Conservation (phyloP, 2,888 invertebrate species). For the Caenorhabditis doughertyi region DNA sequence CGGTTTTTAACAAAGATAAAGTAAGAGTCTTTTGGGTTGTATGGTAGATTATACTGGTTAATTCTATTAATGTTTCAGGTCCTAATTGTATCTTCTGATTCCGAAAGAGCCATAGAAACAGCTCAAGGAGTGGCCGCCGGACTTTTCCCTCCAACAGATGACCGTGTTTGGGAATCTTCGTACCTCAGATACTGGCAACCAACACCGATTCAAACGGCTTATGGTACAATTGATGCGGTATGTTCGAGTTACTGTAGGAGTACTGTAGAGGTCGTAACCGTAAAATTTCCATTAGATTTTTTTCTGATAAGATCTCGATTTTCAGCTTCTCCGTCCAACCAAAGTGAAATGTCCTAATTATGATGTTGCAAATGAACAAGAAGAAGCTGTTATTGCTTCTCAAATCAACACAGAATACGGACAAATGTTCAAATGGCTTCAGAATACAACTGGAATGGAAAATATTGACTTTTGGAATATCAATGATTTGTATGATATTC, state of each 20-base stretch:
- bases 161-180: constrained; percentile 63
- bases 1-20: constrained; percentile 50
- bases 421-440: constrained; percentile 59
- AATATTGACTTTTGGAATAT: constrained; percentile 64
- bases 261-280: too few relatives aligned
- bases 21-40: too few relatives aligned
- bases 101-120: constrained; percentile 87
- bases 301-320: too few relatives aligned
- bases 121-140: constrained; percentile 91
- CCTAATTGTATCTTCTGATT: constrained; percentile 82
- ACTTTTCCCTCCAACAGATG: constrained; percentile 85
- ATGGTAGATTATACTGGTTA: too few relatives aligned
- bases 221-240: constrained; percentile 34
- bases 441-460: constrained; percentile 62
- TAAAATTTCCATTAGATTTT: too few relatives aligned
- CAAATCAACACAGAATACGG: constrained; percentile 42
- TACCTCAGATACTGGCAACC: constrained; percentile 64
- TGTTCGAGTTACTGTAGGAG: too few relatives aligned
- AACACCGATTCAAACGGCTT: constrained; percentile 53
- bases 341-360: constrained; percentile 68
- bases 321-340: constrained; percentile 73
- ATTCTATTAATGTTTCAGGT: not conserved
- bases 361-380: constrained; percentile 24
- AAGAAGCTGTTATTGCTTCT: constrained; percentile 42
- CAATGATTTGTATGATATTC: constrained; percentile 68